phyloP scores from a whole-genome alignment of 1,140 invertebrate species.

The Hycleus cichorii region DNA sequence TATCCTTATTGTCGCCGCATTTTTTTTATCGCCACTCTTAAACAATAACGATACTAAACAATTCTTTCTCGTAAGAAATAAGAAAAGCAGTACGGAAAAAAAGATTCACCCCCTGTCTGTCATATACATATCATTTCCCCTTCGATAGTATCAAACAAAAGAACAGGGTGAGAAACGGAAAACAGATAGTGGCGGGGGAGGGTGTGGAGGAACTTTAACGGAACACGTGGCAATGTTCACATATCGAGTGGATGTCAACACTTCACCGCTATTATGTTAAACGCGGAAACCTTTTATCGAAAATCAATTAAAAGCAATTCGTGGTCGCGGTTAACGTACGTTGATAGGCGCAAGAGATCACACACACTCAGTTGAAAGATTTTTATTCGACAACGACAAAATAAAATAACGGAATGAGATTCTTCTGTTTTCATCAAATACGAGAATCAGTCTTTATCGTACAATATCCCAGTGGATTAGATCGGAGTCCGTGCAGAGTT shows the following conservation, averaged over 20 bases:
- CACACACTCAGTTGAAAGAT: neutral
- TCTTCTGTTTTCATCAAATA: too few species aligned
- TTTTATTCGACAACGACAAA: too few species aligned
- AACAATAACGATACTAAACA: too few species aligned
- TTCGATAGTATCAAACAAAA: too few species aligned
- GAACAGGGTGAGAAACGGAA: too few species aligned
- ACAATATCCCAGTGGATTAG: conserved; percentile 68
- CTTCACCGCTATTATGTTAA: conserved; percentile 40
- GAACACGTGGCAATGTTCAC: conserved; percentile 26
- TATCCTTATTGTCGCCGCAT: too few species aligned
- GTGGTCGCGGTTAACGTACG: conserved; percentile 25
- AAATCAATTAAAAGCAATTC: conserved; percentile 42
- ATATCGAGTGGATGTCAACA: conserved; percentile 36
- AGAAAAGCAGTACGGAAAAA: too few species aligned
- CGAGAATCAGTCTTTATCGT: conserved; percentile 31
- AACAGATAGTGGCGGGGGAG: conserved; percentile 1
- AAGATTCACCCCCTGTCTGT: too few species aligned
- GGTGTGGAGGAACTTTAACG: neutral
- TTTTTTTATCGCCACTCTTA: too few species aligned
- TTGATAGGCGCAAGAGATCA: neutral
- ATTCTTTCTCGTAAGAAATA: too few species aligned
- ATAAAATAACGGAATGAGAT: neutral
- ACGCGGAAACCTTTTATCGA: conserved; percentile 39
- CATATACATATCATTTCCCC: too few species aligned
- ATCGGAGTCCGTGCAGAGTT: conserved; percentile 58